These are phyloP conservation scores for Spea multiplicata DNA, from an alignment of 2,113 vertebrate genomes.

Conservation along the genomic window DNA sequence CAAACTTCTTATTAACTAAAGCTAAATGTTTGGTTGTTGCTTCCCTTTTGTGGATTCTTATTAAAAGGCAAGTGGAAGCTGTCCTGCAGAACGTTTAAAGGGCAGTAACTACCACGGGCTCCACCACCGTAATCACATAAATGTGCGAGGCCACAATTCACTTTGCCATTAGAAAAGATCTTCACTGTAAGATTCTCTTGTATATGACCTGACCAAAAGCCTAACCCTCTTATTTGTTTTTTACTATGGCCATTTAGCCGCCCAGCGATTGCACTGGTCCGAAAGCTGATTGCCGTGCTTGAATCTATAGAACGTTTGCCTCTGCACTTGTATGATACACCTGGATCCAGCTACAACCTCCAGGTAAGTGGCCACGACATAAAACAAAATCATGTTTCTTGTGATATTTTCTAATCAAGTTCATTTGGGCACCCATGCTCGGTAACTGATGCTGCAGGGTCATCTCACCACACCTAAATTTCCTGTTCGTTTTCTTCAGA, in stretches of 20 bases:
- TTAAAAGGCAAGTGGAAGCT: too few species aligned
- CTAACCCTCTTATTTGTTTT: not conserved
- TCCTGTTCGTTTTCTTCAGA: slow-evolving; percentile 61
- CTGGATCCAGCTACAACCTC: slow-evolving; percentile 92
- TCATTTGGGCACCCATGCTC: not conserved
- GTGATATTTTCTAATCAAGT: not conserved
- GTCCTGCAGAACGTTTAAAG: too few species aligned
- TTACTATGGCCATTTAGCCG: slow-evolving; percentile 66
- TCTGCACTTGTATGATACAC: slow-evolving; percentile 94
- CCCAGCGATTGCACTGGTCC: slow-evolving; percentile 93
- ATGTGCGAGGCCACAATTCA: too few species aligned
- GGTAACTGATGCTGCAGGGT: too few species aligned
- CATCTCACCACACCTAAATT: not conserved
- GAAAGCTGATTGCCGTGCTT: slow-evolving; percentile 94
- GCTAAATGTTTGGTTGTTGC: too few species aligned
- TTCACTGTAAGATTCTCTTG: too few species aligned
- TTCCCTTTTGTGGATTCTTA: too few species aligned
- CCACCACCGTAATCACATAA: too few species aligned
- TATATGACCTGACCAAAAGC: too few species aligned
- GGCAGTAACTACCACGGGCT: too few species aligned
- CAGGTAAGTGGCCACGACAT: slow-evolving; percentile 72
- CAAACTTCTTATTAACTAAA: too few species aligned
- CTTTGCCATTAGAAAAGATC: too few species aligned
- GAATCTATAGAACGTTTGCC: slow-evolving; percentile 97
- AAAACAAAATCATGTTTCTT: not conserved